Conservation (phyloP, 2,113 vertebrate species). For the Spea multiplicata region DNA sequence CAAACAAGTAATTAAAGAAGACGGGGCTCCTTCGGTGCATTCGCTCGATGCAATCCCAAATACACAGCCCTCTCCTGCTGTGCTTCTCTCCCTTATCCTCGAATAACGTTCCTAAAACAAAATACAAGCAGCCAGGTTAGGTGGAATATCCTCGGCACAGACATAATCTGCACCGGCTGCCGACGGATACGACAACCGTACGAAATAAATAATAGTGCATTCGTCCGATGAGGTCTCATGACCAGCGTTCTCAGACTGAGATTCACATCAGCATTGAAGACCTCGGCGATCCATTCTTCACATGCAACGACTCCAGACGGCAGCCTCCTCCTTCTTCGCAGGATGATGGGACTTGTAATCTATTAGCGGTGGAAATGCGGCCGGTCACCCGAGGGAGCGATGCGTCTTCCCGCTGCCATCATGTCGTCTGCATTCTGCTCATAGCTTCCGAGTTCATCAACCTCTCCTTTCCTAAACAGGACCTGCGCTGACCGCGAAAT, state of each 20-base stretch:
- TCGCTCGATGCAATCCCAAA: slow-evolving; percentile 93
- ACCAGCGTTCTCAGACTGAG: too few species aligned
- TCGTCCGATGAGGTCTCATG: too few species aligned
- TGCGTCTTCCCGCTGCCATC: background rate
- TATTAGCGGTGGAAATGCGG: too few species aligned
- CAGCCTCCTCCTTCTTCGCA: too few species aligned
- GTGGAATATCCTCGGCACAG: too few species aligned
- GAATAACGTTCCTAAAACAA: slow-evolving; percentile 81
- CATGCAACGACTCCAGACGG: too few species aligned
- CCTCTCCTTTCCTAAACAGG: slow-evolving; percentile 27
- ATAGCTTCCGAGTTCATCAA: slow-evolving; percentile 21
- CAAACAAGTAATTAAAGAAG: slow-evolving; percentile 96
- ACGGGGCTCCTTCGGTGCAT: slow-evolving; percentile 88
- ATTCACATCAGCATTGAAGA: too few species aligned
- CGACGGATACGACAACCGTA: too few species aligned
- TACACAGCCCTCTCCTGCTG: slow-evolving; percentile 86
- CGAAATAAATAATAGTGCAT: too few species aligned
- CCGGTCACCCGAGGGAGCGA: background rate
- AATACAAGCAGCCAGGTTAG: background rate
- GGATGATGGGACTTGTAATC: too few species aligned
- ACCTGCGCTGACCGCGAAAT: background rate
- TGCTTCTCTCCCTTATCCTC: slow-evolving; percentile 96
- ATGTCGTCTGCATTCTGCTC: background rate
- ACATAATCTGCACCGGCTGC: too few species aligned
- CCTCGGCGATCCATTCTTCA: too few species aligned